Base-by-base conservation (phyloP, 2,888 invertebrate genomes). In the Patella caerulea region DNA sequence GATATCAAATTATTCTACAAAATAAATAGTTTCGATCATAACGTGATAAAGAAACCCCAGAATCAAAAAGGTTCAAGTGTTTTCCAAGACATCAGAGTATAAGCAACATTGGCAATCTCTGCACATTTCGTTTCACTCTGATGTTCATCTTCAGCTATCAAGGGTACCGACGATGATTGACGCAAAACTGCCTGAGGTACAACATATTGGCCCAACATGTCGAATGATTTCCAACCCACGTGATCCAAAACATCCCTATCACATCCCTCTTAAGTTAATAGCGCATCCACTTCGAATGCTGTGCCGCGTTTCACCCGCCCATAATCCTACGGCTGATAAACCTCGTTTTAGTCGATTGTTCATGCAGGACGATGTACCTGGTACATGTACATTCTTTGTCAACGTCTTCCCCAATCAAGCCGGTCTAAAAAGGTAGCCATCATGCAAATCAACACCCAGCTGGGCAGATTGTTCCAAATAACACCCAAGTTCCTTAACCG, bases 141-240 rank as follows among this genome's bases (percentile, higher is more conserved):
- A 29, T 29, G 29, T 29, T 1, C 29, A 29, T 29, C 29, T 15
- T 55, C 55, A 55, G 55, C 55, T 17, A 55, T 17, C 55, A 55
- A 2, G 55, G 14, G 12, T 17, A 55, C 55, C 55, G 55, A 55
- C 4, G 1, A 7, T 9, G 7, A 4, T 9, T 56, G 56, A 3
- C 9, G 15, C 56, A 56, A 15, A 4, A 56, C 56, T 5, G 56
- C 15, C 9, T 56, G n/a, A 7, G 17, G 56, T 3, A 45, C 9
- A 17, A 3, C 52, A 55, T 71, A 75, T 19, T 70, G 29, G 29
- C 34, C 71, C 17, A 55, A 19, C 45, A 53, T 71, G n/a, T 14
- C 4, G 4, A n/a, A 29, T 24, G 71, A 70, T 71, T 19, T 54
- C 75, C 71, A 75, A 24, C 75, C 75, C 9, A 71, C 70, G 56